Conservation (phyloP, 2,888 invertebrate genomes). For the Xestia sexstrigata region DNA sequence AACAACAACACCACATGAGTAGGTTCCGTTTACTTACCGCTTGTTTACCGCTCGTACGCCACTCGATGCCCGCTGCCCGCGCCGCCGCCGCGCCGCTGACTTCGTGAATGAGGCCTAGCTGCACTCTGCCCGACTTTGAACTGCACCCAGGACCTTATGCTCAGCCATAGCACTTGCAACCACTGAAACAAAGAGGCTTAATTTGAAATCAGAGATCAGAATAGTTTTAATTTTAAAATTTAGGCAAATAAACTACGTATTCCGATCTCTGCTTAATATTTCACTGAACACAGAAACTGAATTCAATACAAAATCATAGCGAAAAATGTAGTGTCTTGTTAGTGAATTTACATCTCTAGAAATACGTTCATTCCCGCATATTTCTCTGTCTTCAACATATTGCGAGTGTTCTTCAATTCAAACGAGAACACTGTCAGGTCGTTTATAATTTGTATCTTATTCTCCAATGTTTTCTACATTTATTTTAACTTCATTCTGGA, state of each 20-base stretch:
- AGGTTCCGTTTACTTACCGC: too few species aligned
- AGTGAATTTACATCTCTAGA: constrained; percentile 1
- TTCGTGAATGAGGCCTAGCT: too few species aligned
- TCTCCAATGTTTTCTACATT: constrained; percentile 25
- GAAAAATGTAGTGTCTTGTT: background rate
- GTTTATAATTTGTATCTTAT: constrained; percentile 28
- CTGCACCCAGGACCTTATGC: too few species aligned
- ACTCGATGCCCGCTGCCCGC: too few species aligned
- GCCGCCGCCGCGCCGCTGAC: too few species aligned
- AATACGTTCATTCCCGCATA: constrained; percentile 11
- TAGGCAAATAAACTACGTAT: background rate
- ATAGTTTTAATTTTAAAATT: background rate
- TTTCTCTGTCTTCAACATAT: constrained; percentile 12
- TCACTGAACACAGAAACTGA: background rate
- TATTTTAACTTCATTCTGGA: constrained; percentile 30
- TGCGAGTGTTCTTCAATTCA: constrained; percentile 32
- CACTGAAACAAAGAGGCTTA: background rate
- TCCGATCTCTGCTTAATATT: background rate
- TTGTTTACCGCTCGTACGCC: too few species aligned
- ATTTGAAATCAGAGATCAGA: background rate
- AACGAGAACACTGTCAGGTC: constrained; percentile 23
- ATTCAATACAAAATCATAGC: background rate
- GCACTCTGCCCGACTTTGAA: background rate
- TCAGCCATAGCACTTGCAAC: background rate
- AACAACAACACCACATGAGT: too few species aligned